Percentiles rank a stretch among this genome's conserved stretches.
Conservation (phyloP, 2,888 invertebrate species). For the Griposia aprilina region DNA sequence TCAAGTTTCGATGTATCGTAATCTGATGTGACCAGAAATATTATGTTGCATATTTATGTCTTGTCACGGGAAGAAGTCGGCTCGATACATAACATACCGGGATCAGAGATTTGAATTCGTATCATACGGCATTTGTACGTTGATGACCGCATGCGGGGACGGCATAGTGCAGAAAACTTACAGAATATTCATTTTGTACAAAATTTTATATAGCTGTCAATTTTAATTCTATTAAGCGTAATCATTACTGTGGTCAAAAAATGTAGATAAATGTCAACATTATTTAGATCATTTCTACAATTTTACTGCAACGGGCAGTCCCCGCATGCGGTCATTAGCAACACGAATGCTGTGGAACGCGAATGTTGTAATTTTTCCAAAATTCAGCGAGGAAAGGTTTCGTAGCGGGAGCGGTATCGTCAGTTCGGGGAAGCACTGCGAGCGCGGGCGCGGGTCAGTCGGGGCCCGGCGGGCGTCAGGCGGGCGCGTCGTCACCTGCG, state of each 20-base stretch:
- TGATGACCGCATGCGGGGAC: slow-evolving; percentile 41
- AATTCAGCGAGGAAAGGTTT: neutral
- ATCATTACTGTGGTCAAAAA: slow-evolving; percentile 38
- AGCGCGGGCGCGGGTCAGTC: neutral
- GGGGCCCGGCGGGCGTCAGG: neutral
- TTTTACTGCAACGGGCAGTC: neutral
- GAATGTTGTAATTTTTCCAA: neutral
- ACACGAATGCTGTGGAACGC: neutral
- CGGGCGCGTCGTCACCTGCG: slow-evolving; percentile 56
- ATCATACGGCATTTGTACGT: slow-evolving; percentile 2
- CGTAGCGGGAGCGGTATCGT: neutral
- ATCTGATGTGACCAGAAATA: slow-evolving; percentile 2
- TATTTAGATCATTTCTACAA: neutral
- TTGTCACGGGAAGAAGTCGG: slow-evolving; percentile 23
- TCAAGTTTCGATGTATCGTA: slow-evolving; percentile 34
- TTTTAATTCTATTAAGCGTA: slow-evolving; percentile 51
- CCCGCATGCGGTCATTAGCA: slow-evolving; percentile 28
- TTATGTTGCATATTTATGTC: neutral
- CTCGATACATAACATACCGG: slow-evolving; percentile 25
- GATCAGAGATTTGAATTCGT: neutral
- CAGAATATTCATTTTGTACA: slow-evolving; percentile 40
- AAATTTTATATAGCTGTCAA: slow-evolving; percentile 42
- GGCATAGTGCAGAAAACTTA: slow-evolving; percentile 9
- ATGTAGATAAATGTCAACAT: slow-evolving; percentile 35
- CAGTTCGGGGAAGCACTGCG: slow-evolving; percentile 14